A percentile compares a stretch with the other conserved stretches of the same genome.
Evolutionary conservation across 35 echinoderm and acorn worm species (phyloP).

Genomic region (Nesometra sesokonis): DNA sequence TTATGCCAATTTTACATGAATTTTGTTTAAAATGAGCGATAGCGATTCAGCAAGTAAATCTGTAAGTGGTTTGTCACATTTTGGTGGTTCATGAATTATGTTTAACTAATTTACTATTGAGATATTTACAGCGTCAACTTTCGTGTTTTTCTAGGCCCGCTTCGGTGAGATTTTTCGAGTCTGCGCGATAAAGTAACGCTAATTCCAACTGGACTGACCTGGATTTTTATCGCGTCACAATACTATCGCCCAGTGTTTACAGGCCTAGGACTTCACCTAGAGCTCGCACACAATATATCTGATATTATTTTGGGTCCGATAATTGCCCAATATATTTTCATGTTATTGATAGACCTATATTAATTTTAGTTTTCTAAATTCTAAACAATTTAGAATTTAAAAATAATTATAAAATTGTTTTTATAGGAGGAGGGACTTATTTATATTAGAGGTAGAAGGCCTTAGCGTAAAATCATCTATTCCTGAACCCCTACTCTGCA

Average conservation of each 20-base stretch:
- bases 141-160: neutral
- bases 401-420: no score
- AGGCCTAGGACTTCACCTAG: neutral
- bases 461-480: no score
- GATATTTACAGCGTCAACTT: neutral
- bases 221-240: neutral
- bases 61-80: neutral
- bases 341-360: no score
- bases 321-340: no score
- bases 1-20: neutral
- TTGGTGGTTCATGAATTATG: neutral
- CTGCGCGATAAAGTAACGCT: neutral
- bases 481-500: no score
- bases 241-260: neutral
- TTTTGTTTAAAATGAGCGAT: neutral
- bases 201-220: neutral
- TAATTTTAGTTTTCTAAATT: no score
- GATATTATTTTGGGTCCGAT: neutral
- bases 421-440: no score
- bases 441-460: no score
- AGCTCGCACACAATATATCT: neutral
- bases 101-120: neutral
- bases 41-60: neutral
- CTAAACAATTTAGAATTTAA: no score
- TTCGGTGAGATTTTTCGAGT: neutral